Base-by-base conservation (phyloP, 2,888 invertebrate genomes). In the Tachystola acroxantha region DNA sequence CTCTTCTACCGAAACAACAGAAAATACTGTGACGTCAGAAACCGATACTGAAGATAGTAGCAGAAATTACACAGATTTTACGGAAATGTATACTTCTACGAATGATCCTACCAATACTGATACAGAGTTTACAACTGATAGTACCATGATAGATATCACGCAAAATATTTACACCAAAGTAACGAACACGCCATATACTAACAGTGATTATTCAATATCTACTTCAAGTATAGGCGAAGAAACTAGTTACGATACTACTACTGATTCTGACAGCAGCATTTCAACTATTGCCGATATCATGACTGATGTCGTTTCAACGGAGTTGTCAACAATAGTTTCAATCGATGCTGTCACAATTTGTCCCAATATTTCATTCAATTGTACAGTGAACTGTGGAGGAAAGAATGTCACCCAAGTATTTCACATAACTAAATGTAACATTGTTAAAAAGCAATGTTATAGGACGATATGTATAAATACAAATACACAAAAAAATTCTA, bases 391-490 rank as follows among this genome's bases (percentile, higher is more conserved):
- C 12, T 82, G 82, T 50, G 67, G 57, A 9, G 67, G 67, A 2
- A 54, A 53, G 37, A 74, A 73, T 40, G 60, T 85, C 11, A 86
- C 80, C 7, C 78, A 84, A 63, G 67, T 74, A 11, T 70, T 76
- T 52, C 61, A 58, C 36, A 67, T 82, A 40, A 68, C 62, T 0
- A 76, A 82, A 34, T 84, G 84, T 43, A 60, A 57, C 1, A 47
- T 71, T 22, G 49, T 71, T 3, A 50, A 64, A 36, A 68, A 65
- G 40, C 52, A 50, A 27, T 86, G 85, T 32, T 84, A 73, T 38
- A 54, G 57, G 11, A 74, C 43, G 3, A 54, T 52, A 46, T 80
- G 78, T 42, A 27, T 39, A 2, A 26, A 32, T 10, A 53, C 50
- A 20, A 44, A 37, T 9, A 65, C 60, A 34, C 32, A 43, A 44